Evolutionary conservation across 1,140 invertebrate genomes (phyloP), one percentile per base, ranked within the genome.

Genomic region (Bombyx mandarina): DNA sequence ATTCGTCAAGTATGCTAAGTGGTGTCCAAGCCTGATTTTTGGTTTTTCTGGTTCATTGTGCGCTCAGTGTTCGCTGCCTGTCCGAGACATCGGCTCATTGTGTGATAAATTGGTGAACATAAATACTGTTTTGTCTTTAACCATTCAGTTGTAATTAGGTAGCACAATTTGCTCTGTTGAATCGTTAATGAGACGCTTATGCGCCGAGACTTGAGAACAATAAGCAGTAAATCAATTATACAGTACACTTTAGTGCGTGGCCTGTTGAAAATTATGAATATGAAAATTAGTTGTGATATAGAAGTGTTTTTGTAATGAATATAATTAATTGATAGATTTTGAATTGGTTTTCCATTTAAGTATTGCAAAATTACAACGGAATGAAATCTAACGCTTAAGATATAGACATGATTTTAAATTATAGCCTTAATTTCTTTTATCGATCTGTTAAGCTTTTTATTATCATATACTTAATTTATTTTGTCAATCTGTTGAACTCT

Each of bases 101-200:
- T 87, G 61, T 82, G 78, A 87, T 77, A 85, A 85, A 87, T 87
- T 57, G 77, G 60, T 66, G 81, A 86, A 87, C 82, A 87, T 87
- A 87, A 87, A 87, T 87, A 87, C 72, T 56, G 55, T 68, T 78
- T 87, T 87, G 84, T 87, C 75, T 84, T 74, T 71, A 62, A 62
- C 67, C 74, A 86, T 86, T 86, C 74, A 73, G 49, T 71, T 78
- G 63, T 83, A 86, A 87, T 87, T 83, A 84, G 84, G 84, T 87
- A 87, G 84, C 84, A 85, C 77, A 83, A 85, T 87, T 85, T 76
- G 77, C 71, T 80, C 73, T 82, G 68, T 69, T 86, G 79, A 77
- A 87, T 85, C 75, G 65, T 61, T 82, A 82, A 86, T 82, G 70
- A 82, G 78, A 61, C 61, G 67, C 58, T 66, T 73, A 66, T 62